A percentile compares a stretch with the other conserved stretches of the same genome.
Conservation (phyloP, 2,797 vertebrate species). For the Eidolon dupreanum region DNA sequence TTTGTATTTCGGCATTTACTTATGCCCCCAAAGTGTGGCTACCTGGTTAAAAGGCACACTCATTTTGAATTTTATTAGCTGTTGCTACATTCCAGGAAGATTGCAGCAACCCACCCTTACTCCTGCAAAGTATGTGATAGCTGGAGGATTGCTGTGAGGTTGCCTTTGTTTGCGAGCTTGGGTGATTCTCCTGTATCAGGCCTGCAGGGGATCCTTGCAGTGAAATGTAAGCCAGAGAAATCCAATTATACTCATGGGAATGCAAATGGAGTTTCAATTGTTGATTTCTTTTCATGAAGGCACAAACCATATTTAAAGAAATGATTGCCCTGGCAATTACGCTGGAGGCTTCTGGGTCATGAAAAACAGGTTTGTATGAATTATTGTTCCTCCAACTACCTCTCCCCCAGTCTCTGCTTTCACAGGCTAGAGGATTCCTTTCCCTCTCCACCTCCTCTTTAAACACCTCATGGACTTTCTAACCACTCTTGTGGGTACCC, state of each 20-base stretch:
- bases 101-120: background rate
- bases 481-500: background rate
- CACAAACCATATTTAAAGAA: background rate
- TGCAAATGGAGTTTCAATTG: background rate
- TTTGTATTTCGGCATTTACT: background rate
- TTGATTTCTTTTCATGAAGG: constrained; percentile 17
- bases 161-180: background rate
- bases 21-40: background rate
- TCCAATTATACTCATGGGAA: background rate
- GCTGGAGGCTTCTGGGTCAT: background rate
- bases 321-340: background rate
- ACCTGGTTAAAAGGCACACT: background rate
- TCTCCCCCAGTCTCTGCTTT: background rate
- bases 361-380: background rate
- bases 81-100: background rate
- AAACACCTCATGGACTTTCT: background rate
- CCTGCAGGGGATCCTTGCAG: background rate
- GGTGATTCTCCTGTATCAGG: background rate
- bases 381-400: background rate
- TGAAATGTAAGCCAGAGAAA: background rate
- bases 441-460: background rate
- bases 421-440: background rate
- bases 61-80: background rate
- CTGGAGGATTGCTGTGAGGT: background rate
- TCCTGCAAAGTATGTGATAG: background rate